phyloP scores from a whole-genome alignment of 2,888 invertebrate genomes.

The Rutpela maculata region DNA sequence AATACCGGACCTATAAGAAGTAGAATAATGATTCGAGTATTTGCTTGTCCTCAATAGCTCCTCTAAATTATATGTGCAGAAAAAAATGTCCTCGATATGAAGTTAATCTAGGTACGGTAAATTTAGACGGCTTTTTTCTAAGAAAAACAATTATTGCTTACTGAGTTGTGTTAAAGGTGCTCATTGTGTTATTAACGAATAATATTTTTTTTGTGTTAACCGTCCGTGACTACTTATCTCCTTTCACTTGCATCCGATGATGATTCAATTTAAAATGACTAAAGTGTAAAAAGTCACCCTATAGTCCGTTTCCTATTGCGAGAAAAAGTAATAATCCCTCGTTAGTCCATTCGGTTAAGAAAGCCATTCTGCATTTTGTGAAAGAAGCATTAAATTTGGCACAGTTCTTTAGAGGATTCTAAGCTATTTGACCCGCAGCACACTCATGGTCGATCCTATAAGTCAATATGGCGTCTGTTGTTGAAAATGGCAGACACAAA shows the following conservation, averaged over 20 bases:
- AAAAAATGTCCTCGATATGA: constrained; percentile 33
- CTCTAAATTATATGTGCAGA: neutral
- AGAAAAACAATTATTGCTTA: constrained; percentile 26
- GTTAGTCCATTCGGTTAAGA: too few species aligned
- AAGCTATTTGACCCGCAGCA: too few species aligned
- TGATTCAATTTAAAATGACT: neutral
- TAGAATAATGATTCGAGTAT: constrained; percentile 7
- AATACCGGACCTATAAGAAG: neutral
- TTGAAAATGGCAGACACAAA: too few species aligned
- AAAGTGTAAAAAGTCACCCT: too few species aligned
- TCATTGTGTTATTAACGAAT: constrained; percentile 22
- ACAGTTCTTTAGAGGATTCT: too few species aligned
- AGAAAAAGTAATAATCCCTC: too few species aligned
- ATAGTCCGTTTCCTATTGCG: too few species aligned
- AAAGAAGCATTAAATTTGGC: too few species aligned
- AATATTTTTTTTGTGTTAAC: neutral
- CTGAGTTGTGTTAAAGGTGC: constrained; percentile 20
- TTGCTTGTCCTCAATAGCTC: constrained; percentile 10
- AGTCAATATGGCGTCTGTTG: too few species aligned
- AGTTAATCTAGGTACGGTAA: constrained; percentile 26
- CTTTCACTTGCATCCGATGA: constrained; percentile 18
- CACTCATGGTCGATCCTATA: too few species aligned
- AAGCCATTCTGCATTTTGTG: too few species aligned
- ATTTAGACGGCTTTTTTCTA: constrained; percentile 26
- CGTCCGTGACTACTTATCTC: neutral